Percentiles rank a stretch among this genome's conserved stretches.
These are phyloP conservation scores for Micrastur ruficollis DNA, from an alignment of 2,797 vertebrate genomes.

Conservation along the genomic window DNA sequence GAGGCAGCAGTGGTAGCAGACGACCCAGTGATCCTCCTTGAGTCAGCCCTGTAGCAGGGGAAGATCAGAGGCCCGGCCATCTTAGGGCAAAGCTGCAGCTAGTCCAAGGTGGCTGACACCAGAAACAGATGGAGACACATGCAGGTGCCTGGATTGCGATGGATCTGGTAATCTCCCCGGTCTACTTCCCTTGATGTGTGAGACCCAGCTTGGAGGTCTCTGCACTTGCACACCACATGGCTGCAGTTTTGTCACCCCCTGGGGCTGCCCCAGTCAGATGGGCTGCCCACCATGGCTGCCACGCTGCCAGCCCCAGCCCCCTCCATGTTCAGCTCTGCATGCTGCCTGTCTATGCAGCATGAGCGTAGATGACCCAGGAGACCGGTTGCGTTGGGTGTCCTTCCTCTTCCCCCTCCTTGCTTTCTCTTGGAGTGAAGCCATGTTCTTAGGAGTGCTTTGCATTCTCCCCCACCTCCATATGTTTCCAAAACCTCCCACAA, in stretches of 20 bases:
- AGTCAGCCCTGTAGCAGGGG: neutral
- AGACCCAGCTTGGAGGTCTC: neutral
- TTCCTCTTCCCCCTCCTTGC: neutral
- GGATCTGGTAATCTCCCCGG: neutral
- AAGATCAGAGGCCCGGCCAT: neutral
- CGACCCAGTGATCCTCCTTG: fast-evolving
- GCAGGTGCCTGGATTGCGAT: fast-evolving
- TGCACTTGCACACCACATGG: fast-evolving
- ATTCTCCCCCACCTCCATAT: neutral
- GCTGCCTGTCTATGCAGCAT: fast-evolving
- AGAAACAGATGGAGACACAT: neutral
- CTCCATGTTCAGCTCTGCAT: neutral
- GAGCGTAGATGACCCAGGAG: fast-evolving
- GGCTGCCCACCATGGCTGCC: neutral
- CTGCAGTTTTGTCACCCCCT: fast-evolving
- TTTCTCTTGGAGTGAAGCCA: neutral
- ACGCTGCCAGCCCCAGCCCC: fast-evolving
- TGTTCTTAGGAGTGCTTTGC: neutral
- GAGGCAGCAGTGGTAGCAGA: neutral
- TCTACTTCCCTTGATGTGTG: fast-evolving
- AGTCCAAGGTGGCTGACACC: neutral
- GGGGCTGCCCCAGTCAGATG: fast-evolving
- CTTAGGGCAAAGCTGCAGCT: neutral
- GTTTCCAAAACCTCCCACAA: neutral
- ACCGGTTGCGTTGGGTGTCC: neutral